phyloP scores from a whole-genome alignment of 2,113 vertebrate genomes.

The Gambusia affinis region DNA sequence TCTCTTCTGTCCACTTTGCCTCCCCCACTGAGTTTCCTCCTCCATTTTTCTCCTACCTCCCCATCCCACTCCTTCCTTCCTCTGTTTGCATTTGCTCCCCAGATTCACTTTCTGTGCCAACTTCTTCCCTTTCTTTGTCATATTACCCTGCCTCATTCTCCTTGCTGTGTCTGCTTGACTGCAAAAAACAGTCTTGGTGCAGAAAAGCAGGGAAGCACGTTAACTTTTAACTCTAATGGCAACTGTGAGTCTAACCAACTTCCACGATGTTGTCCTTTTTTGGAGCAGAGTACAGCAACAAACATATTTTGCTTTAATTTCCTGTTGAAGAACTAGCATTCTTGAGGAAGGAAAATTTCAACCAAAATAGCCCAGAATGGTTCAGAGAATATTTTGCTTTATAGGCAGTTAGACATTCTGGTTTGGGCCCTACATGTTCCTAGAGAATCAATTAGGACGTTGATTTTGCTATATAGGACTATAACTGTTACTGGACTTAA shows the following conservation, averaged over 20 bases:
- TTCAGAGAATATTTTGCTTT: not conserved
- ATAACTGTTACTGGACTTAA: too few relatives aligned
- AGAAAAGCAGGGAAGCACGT: conserved; percentile 18
- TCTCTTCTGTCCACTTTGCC: conserved; percentile 47
- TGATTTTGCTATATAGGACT: not conserved
- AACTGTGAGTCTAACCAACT: conserved; percentile 23
- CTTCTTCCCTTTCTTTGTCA: conserved; percentile 67
- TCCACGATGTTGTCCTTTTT: conserved; percentile 2
- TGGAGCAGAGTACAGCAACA: not conserved
- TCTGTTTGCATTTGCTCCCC: conserved; percentile 78
- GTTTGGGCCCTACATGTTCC: not conserved
- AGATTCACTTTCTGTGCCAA: conserved; percentile 73
- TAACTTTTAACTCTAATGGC: conserved; percentile 34
- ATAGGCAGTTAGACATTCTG: not conserved
- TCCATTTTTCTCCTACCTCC: conserved; percentile 59
- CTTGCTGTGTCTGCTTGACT: conserved; percentile 54
- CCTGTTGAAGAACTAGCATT: conserved; percentile 4
- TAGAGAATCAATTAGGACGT: not conserved
- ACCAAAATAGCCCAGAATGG: not conserved
- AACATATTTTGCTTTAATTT: conserved; percentile 7
- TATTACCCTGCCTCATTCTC: conserved; percentile 52
- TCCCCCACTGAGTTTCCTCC: conserved; percentile 63
- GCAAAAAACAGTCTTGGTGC: conserved; percentile 32
- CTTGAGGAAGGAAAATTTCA: not conserved
- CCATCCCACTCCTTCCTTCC: conserved; percentile 77